Conservation (phyloP, 2,888 invertebrate species). For the Branchellion lobata region DNA sequence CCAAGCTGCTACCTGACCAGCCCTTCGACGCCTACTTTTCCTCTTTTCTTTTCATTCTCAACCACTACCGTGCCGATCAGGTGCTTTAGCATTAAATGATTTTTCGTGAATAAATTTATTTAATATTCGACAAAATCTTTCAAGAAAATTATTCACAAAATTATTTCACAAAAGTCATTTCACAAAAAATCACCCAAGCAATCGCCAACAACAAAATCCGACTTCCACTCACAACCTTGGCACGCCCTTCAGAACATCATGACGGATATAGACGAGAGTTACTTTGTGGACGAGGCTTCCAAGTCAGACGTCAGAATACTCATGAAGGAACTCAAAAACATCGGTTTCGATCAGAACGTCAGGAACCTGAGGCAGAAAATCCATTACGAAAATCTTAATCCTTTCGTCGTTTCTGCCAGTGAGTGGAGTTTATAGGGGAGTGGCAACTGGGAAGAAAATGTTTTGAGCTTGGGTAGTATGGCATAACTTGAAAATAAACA, state of each 20-base stretch:
- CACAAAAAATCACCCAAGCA: no score
- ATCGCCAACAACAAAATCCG: no score
- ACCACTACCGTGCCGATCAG: constrained; percentile 48
- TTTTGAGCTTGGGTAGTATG: no score
- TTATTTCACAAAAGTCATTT: neutral
- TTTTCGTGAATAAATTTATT: neutral
- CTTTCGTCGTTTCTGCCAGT: constrained; percentile 50
- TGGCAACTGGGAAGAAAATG: neutral
- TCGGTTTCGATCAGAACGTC: constrained; percentile 42
- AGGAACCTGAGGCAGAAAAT: constrained; percentile 42
- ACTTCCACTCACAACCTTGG: no score
- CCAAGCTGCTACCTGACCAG: constrained; percentile 51
- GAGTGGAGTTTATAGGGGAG: constrained; percentile 21
- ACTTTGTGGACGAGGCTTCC: constrained; percentile 50
- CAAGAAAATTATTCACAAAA: neutral
- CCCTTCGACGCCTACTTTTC: constrained; percentile 49
- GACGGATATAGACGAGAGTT: constrained; percentile 46
- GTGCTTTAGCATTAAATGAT: constrained; percentile 39
- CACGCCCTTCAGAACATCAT: constrained; percentile 45
- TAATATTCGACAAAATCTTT: neutral
- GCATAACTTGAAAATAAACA: no score
- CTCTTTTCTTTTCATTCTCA: constrained; percentile 49
- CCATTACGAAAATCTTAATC: constrained; percentile 49
- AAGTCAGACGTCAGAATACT: constrained; percentile 42
- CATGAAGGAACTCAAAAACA: constrained; percentile 37